phyloP scores from a whole-genome alignment of 2,797 vertebrate genomes.

The Semotilus atromaculatus region DNA sequence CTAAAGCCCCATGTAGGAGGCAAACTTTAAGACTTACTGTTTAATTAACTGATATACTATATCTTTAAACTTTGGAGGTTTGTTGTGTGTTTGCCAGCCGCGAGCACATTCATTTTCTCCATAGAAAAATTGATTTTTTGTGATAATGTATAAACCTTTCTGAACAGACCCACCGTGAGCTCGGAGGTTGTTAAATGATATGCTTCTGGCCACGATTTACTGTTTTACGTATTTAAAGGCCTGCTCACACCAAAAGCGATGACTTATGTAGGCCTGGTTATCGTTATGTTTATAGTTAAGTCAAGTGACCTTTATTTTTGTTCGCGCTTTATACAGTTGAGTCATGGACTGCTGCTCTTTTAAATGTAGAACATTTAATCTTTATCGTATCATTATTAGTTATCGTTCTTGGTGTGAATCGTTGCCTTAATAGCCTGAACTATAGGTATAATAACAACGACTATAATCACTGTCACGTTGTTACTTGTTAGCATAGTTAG shows the following conservation, averaged over 20 bases:
- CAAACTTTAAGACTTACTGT: conserved; percentile 4
- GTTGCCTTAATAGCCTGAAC: not conserved
- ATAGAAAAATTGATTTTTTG: conserved; percentile 15
- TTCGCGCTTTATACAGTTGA: too few relatives aligned
- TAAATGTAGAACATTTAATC: not conserved
- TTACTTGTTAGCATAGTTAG: not conserved
- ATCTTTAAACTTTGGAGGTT: not conserved
- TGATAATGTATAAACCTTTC: not conserved
- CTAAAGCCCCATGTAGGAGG: not conserved
- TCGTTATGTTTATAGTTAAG: too few relatives aligned
- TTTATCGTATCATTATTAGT: too few relatives aligned
- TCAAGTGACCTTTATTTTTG: too few relatives aligned
- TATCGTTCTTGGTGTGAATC: too few relatives aligned
- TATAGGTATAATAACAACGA: not conserved
- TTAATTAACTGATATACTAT: conserved; percentile 15
- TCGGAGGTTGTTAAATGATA: not conserved
- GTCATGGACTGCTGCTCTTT: not conserved
- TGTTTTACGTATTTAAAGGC: not conserved
- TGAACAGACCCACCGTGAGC: not conserved
- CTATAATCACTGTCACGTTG: not conserved
- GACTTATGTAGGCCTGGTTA: too few relatives aligned
- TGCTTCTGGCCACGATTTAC: not conserved
- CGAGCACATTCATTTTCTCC: not conserved
- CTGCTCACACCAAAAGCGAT: too few relatives aligned
- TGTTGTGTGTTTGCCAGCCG: not conserved